These are phyloP conservation scores for Turdus rufiventris DNA, from an alignment of 2,113 vertebrate species.

Conservation along the genomic window DNA sequence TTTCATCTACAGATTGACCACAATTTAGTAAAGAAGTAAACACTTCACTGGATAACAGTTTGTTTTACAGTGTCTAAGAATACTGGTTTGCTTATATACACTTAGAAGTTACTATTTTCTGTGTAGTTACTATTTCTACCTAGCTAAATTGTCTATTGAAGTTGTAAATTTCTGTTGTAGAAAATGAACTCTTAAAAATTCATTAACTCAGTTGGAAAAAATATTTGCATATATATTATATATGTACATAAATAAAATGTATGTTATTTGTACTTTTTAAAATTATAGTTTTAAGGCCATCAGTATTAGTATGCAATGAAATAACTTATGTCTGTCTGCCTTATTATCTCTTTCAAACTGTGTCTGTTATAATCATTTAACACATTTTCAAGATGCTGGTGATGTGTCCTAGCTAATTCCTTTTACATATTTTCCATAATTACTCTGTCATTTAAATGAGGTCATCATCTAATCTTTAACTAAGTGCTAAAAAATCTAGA, in stretches of 20 bases:
- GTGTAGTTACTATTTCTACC: not conserved
- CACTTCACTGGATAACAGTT: not conserved
- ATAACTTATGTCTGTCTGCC: not conserved
- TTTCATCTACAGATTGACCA: not conserved
- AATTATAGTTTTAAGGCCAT: not conserved
- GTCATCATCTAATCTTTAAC: not conserved
- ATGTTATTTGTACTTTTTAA: not conserved
- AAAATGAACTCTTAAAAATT: not conserved
- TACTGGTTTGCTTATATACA: not conserved
- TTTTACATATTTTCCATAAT: not conserved
- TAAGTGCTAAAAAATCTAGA: not conserved
- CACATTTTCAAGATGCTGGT: slow-evolving; percentile 9
- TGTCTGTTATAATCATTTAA: not conserved
- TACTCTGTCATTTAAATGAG: not conserved
- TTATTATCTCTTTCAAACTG: not conserved
- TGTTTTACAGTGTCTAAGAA: not conserved
- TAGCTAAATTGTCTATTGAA: not conserved
- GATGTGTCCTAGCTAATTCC: not conserved
- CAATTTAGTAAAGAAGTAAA: not conserved
- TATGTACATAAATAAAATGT: not conserved
- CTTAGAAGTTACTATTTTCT: not conserved
- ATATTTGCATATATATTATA: not conserved
- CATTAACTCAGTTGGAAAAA: slow-evolving; percentile 4
- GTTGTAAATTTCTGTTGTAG: not conserved
- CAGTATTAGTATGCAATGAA: not conserved